phyloP scores from a whole-genome alignment of 2,888 invertebrate species.

The Coleophora deauratella region DNA sequence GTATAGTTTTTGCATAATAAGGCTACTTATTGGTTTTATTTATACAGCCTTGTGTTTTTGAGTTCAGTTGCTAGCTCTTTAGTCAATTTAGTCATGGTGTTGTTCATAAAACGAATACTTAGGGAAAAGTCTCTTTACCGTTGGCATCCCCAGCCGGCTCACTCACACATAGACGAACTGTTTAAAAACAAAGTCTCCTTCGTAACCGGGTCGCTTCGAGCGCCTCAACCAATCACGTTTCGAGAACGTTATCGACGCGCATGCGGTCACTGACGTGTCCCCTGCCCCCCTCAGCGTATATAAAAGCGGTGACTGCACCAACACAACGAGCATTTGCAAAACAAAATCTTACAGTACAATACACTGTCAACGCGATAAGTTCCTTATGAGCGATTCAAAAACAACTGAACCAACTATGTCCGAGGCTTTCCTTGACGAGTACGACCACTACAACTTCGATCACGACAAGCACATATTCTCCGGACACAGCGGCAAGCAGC shows the following conservation, averaged over 20 bases:
- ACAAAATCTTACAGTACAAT: constrained; percentile 40
- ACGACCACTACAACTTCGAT: constrained; percentile 96
- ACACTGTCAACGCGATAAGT: constrained; percentile 35
- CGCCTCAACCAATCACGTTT: constrained; percentile 52
- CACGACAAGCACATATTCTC: constrained; percentile 92
- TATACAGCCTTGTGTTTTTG: too few relatives aligned
- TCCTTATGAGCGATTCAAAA: constrained; percentile 30
- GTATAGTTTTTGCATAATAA: too few relatives aligned
- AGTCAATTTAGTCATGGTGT: too few relatives aligned
- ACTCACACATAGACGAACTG: constrained; percentile 40
- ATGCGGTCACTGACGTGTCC: constrained; percentile 69
- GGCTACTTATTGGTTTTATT: too few relatives aligned
- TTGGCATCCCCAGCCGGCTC: constrained; percentile 37
- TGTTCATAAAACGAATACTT: too few relatives aligned
- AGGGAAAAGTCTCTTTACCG: too few relatives aligned
- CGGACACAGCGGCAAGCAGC: constrained; percentile 92
- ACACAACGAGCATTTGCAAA: constrained; percentile 39
- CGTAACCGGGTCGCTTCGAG: constrained; percentile 46
- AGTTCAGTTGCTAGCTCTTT: too few relatives aligned
- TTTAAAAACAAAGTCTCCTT: constrained; percentile 55
- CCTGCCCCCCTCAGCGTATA: constrained; percentile 31
- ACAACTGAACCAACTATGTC: constrained; percentile 77
- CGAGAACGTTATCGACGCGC: constrained; percentile 64
- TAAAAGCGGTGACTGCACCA: constrained; percentile 29
- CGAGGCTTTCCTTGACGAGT: constrained; percentile 89